Base-by-base conservation (phyloP, 2,113 vertebrate species). In the Serilophus lunatus region DNA sequence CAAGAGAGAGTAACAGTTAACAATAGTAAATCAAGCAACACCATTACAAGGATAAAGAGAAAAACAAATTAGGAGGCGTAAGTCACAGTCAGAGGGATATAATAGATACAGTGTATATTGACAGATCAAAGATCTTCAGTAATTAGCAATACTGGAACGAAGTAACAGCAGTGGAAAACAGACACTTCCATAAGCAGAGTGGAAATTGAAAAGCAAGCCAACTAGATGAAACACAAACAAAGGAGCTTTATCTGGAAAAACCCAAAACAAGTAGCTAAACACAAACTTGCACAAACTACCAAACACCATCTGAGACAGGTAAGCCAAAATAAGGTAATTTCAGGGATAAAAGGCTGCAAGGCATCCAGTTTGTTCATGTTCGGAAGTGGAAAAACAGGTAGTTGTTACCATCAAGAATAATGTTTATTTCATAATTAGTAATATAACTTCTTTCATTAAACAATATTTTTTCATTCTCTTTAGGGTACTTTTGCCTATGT, bases 171-270 rank as follows among this genome's bases (percentile, higher is more conserved):
- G 18, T 10, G 49, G 74, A 71, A 82, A 90, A 86, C 38, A 91
- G 38, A 78, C 24, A 68, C 31, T 78, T 64, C 12, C 60, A 91
- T 10, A 5, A 69, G 28, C 77, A 47, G 60, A 87, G 51, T 8
- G 49, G 54, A 95, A 95, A 97, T 54, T 81, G 54, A 74, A 93
- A 96, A 70, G 63, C 16, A 76, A 92, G n/a, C 3, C 29, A 79
- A 82, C 51, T 19, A 4, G 3, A 57, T 59, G 53, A 95, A 97
- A 90, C 40, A 81, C 70, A 86, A 90, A 54, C 12, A 92, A 65
- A 77, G 36, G 25, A n/a, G 5, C 4, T 75, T 53, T 42, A 71
- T 3, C 49, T 60, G 1, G 2, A 81, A 82, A 69, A 94, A 72
- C 9, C n/a, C 15, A 45, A 65, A 88, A 12, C 19, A 61, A 50